Base-by-base conservation (phyloP, 2,888 invertebrate genomes). In the Amaurobius ferox region DNA sequence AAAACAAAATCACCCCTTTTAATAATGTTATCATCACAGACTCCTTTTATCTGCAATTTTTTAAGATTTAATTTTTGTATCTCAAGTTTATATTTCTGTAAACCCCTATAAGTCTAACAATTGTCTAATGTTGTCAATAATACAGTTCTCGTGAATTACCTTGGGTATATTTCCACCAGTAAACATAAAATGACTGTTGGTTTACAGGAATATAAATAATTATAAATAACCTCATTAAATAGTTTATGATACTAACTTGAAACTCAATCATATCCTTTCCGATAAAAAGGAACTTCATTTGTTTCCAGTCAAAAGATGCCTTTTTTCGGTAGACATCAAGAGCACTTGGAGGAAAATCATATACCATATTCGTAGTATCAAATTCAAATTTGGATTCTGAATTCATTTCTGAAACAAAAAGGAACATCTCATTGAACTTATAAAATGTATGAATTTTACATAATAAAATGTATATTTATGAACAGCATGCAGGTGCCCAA, bases 221-320 rank as follows among this genome's bases (percentile, higher is more conserved):
- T n/a, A n/a, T n/a, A n/a, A n/a, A n/a, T n/a, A n/a, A n/a, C n/a
- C n/a, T n/a, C n/a, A n/a, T n/a, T n/a, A n/a, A n/a, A n/a, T n/a
- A n/a, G n/a, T n/a, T n/a, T n/a, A n/a, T n/a, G n/a, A 35, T 7
- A 55, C 3, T 66, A 81, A 92, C 92, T 91, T 91, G 91, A 87
- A 90, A 91, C 39, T 76, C 78, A 19, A 92, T 88, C 40, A 90
- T 89, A 16, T 92, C 92, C 89, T 92, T 92, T 26, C 92, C 92
- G 74, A 92, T 91, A 5, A 92, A 79, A 48, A 91, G 90, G 5
- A 91, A 79, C 83, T 90, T 91, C 91, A 92, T 90, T 71, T 90
- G 89, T 78, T 91, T 91, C 91, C 92, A 92, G 88, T 91, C 90
- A 88, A 92, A 92, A 0, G 91, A 90, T 9, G 92, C 91, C 76